Percentiles rank a stretch among this genome's conserved stretches.
Conservation (phyloP, 2,888 invertebrate genomes). For the Drosophila colorata region DNA sequence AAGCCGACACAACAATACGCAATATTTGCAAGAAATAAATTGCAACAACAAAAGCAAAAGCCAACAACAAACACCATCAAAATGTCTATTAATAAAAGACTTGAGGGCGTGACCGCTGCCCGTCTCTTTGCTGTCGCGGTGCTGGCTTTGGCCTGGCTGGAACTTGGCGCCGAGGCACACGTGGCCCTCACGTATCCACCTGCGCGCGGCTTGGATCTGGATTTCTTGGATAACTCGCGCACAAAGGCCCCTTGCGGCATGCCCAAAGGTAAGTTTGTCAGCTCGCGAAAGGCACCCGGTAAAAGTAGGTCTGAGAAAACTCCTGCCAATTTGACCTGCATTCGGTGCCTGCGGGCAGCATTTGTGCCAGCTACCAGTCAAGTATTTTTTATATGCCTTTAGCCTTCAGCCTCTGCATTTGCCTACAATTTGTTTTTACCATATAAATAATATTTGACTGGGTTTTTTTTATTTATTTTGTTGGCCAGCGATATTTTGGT, state of each 20-base stretch:
- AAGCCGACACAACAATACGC: slow-evolving; percentile 29
- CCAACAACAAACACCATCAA: slow-evolving; percentile 25
- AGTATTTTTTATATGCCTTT: slow-evolving; percentile 2
- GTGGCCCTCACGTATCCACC: slow-evolving; percentile 96
- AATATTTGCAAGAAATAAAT: slow-evolving; percentile 32
- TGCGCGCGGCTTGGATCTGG: slow-evolving; percentile 94
- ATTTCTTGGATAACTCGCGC: slow-evolving; percentile 95
- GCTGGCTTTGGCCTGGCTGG: slow-evolving; percentile 42
- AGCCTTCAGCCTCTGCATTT: slow-evolving; percentile 45
- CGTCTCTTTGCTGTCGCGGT: slow-evolving; percentile 14
- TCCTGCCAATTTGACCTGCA: slow-evolving; percentile 41
- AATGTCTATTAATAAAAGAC: slow-evolving; percentile 60
- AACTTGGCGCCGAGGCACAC: slow-evolving; percentile 86
- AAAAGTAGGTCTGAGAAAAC: slow-evolving; percentile 56
- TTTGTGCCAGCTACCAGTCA: slow-evolving; percentile 18
- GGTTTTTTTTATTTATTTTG: slow-evolving; percentile 18
- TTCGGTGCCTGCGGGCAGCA: slow-evolving; percentile 19
- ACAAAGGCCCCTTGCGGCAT: slow-evolving; percentile 97
- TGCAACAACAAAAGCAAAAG: slow-evolving; percentile 7
- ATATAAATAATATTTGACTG: slow-evolving; percentile 44
- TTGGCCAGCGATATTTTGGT: slow-evolving; percentile 31
- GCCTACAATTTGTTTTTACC: slow-evolving; percentile 49
- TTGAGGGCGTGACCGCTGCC: slow-evolving; percentile 32
- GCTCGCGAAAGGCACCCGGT: slow-evolving; percentile 14
- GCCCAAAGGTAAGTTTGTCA: slow-evolving; percentile 92